These are phyloP conservation scores for Lochmaea capreae DNA, from an alignment of 2,888 invertebrate genomes.

Conservation along the genomic window DNA sequence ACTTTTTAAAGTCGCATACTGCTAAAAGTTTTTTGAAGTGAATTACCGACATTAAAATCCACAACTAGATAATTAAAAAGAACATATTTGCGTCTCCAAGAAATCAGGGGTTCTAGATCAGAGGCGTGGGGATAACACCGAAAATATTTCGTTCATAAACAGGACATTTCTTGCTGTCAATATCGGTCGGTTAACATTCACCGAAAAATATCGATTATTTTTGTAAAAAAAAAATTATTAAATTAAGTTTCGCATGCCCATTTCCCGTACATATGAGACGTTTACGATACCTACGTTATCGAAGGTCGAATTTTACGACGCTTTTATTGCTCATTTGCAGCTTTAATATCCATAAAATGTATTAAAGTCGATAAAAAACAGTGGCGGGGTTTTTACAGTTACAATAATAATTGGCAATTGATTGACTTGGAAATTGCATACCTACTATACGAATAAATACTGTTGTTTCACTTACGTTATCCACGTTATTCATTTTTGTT, in stretches of 20 bases:
- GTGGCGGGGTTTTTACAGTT: not conserved
- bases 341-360: slow-evolving; percentile 30
- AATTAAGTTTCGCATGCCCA: not conserved
- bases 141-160: too few species aligned
- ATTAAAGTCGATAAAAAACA: slow-evolving; percentile 10
- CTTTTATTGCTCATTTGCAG: slow-evolving; percentile 49
- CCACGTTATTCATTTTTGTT: too few species aligned
- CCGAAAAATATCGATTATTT: slow-evolving; percentile 26
- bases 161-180: too few species aligned
- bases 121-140: slow-evolving; percentile 37
- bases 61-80: slow-evolving; percentile 38
- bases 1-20: not conserved
- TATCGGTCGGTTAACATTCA: slow-evolving; percentile 32
- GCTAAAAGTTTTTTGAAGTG: slow-evolving; percentile 24
- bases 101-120: not conserved
- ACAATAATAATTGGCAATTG: not conserved
- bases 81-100: not conserved
- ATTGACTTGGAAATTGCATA: too few species aligned
- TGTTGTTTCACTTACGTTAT: too few species aligned
- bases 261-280: not conserved
- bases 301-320: slow-evolving; percentile 48
- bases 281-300: slow-evolving; percentile 45
- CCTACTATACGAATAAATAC: too few species aligned
- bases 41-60: slow-evolving; percentile 37
- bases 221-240: not conserved